Base-by-base conservation (phyloP, 2,797 vertebrate genomes). In the Myotis findleyi region DNA sequence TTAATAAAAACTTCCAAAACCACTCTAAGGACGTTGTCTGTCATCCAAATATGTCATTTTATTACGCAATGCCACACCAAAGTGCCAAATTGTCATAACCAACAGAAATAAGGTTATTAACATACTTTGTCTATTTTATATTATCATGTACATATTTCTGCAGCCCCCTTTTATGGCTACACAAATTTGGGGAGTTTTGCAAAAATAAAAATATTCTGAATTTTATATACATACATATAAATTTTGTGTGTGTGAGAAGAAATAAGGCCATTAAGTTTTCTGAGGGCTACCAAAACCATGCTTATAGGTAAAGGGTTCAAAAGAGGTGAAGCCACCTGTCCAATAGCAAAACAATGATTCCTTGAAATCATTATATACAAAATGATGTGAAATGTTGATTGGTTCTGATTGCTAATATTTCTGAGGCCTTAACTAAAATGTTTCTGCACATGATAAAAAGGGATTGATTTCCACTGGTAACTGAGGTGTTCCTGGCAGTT, bases 351-450 rank as follows among this genome's bases (percentile, higher is more conserved):
- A 89, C 36, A 93, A 95, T 95, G 96, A 97, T 90, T 95, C 81
- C 85, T 87, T 95, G 90, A 97, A 94, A 94, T 97, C 84, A 95
- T n/a, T 95, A 84, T 95, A 82, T 95, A 95, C 1, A 13, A 96
- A 96, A 95, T 3, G 89, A 80, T 96, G 94, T 73, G 72, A 97
- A 93, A 91, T 90, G 91, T 72, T 96, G 86, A 97, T 66, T 93
- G 79, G 89, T 95, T 96, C 90, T 95, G 91, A 96, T 80, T 97
- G 84, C 89, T 95, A 94, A 75, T 93, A 94, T 96, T 96, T 97
- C 93, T 92, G 87, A 94, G 80, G 53, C 49, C 87, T 96, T 89
- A 91, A 91, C 53, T 94, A 71, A 97, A 96, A 96, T 95, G 96
- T 76, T 96, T 89, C 49, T 91, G 73, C 44, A 95, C 44, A 69